Base-by-base conservation (phyloP, 2,888 invertebrate species). In the Aquatica leii region DNA sequence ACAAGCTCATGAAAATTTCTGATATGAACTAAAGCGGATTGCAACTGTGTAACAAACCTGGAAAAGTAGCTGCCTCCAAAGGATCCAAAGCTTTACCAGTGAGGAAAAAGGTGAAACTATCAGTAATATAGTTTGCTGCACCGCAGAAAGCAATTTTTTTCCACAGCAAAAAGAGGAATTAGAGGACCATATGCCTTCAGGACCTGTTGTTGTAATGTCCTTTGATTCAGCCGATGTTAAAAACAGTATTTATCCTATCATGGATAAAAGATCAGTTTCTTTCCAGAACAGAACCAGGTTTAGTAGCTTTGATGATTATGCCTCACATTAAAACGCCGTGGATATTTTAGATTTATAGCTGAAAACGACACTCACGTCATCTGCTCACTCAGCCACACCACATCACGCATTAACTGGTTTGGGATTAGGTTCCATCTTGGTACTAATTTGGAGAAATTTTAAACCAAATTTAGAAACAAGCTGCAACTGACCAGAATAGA, bases 381-480 rank as follows among this genome's bases (percentile, higher is more conserved):
- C n/a, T 31, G 54, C 15, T 21, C 55, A 11, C 43, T 46, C 4
- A 48, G 40, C 20, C 54, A 54, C 37, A 37, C 31, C n/a, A n/a
- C n/a, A n/a, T n/a, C 2, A 53, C 24, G n/a, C 41, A 58, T 41
- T 51, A 17, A 14, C 37, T 54, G 11, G 14, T 2, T 24, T 24
- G 2, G 6, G 48, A 34, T 57, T 48, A 9, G 58, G 12, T 18
- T 3, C 21, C 50, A 58, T 58, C 58, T 51, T 11, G 51, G 17
- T 49, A 49, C 14, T 20, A 49, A 15, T 57, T 49, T 57, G 9
- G 49, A 4, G 5, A 35, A 31, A 57, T 35, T 48, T 4, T 51
- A 52, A 52, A 51, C n/a, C 9, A 59, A 59, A 24, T 51, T 11
- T 59, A 24, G 52, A 51, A 41, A 17, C 59, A 52, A 41, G 43